Conservation (phyloP, 2,113 vertebrate genomes). For the Melanotaenia duboulayi region DNA sequence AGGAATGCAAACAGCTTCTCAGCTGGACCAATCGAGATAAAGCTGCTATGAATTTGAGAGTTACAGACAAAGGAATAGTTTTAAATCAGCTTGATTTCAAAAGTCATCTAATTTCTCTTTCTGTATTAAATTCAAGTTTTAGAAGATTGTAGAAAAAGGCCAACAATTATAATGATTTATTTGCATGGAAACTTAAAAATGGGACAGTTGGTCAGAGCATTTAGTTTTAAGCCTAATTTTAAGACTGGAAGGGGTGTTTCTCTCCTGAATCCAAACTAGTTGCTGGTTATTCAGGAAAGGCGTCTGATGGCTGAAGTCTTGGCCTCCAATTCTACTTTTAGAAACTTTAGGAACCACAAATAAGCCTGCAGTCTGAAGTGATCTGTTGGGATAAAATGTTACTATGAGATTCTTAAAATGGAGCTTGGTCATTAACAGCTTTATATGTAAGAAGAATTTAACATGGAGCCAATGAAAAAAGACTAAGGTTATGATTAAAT, state of each 20-base stretch:
- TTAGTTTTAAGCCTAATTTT: no score
- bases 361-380: background rate
- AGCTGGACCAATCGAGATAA: background rate
- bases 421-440: background rate
- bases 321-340: background rate
- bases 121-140: background rate
- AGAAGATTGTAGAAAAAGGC: background rate
- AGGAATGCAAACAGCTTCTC: constrained; percentile 52
- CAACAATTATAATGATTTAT: no score
- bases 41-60: background rate
- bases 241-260: background rate
- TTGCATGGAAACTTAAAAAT: no score
- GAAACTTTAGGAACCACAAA: background rate
- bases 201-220: no score
- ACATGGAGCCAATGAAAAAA: background rate
- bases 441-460: background rate
- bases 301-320: background rate
- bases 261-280: no score
- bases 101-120: no score
- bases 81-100: background rate
- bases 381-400: background rate
- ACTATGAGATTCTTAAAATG: background rate
- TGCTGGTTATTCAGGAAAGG: background rate
- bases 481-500: background rate
- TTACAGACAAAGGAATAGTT: background rate